These are phyloP conservation scores for Forpus xanthops DNA, from an alignment of 2,797 vertebrate species.

Conservation along the genomic window DNA sequence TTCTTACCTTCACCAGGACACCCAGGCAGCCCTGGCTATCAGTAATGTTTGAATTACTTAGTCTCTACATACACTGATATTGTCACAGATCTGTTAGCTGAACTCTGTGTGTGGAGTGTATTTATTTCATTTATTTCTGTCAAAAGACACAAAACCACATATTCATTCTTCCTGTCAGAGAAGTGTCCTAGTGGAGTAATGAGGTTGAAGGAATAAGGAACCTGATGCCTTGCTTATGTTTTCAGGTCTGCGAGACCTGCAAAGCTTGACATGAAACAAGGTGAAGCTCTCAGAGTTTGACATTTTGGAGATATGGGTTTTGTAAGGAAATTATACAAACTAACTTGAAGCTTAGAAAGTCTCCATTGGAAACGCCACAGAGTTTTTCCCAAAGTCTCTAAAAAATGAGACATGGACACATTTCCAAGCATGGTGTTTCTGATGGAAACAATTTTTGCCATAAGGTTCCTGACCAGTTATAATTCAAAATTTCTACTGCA, in stretches of 20 bases:
- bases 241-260: neutral
- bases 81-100: neutral
- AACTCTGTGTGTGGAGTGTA: accelerated
- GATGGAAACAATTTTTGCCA: neutral
- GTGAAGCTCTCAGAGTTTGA: neutral
- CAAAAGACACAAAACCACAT: neutral
- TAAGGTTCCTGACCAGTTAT: neutral
- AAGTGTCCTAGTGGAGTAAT: neutral
- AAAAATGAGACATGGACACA: neutral
- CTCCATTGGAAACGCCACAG: neutral
- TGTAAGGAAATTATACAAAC: neutral
- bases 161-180: neutral
- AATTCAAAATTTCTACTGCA: neutral
- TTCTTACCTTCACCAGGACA: neutral
- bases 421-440: neutral
- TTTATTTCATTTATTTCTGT: neutral
- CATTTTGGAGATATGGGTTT: neutral
- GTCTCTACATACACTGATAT: neutral
- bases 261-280: neutral
- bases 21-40: neutral
- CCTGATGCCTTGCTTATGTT: accelerated
- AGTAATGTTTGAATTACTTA: neutral
- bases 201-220: neutral
- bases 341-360: neutral
- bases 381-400: neutral